phyloP scores from a whole-genome alignment of 2,797 vertebrate species.

The Capromys pilorides region DNA sequence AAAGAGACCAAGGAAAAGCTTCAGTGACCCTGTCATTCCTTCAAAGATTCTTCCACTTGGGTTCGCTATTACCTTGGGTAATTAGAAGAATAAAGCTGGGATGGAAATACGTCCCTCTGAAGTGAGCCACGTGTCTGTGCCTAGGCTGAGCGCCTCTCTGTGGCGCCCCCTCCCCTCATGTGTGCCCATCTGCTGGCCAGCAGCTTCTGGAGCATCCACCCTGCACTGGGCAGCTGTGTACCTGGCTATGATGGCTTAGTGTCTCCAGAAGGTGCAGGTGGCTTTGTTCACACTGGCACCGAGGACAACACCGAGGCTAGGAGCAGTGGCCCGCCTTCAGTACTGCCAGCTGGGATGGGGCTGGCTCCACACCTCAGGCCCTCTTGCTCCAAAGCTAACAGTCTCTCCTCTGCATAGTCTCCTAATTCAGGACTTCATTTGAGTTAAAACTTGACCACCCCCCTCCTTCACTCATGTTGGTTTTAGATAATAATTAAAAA shows the following conservation, averaged over 20 bases:
- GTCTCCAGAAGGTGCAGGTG: not conserved
- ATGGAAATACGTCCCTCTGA: not conserved
- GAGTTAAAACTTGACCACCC: not conserved
- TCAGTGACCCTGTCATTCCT: not conserved
- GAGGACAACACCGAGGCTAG: not conserved
- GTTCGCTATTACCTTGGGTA: not conserved
- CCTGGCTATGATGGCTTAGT: not conserved
- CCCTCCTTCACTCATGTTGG: not conserved
- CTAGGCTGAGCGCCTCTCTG: not conserved
- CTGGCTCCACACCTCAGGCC: not conserved
- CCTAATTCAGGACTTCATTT: not conserved
- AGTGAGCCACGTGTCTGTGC: not conserved
- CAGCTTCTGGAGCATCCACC: not conserved
- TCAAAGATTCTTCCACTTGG: not conserved
- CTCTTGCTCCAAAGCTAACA: too few species aligned
- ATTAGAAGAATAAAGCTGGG: not conserved
- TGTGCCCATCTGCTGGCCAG: too few species aligned
- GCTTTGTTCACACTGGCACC: not conserved
- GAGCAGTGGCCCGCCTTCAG: not conserved
- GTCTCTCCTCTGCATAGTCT: not conserved
- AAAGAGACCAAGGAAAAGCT: not conserved
- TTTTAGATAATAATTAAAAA: not conserved
- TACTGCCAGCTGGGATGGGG: too few species aligned
- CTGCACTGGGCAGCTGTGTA: rapidly evolving
- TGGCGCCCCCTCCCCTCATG: too few species aligned